A percentile compares a stretch with the other conserved stretches of the same genome.
phyloP scores from a whole-genome alignment of 1,140 invertebrate genomes.

The Delia radicum region DNA sequence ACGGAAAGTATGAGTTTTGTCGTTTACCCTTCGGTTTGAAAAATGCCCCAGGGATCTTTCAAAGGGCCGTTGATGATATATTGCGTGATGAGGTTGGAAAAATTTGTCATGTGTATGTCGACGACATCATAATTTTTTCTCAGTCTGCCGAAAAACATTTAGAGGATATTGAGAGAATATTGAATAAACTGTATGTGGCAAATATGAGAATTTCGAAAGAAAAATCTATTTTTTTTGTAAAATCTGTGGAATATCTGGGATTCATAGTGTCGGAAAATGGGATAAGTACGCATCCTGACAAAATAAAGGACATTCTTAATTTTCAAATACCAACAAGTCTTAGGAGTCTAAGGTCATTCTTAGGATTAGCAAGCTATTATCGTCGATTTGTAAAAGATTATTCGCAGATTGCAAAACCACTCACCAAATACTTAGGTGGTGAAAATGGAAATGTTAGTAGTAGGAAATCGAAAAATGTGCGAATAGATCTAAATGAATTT shows the following conservation, averaged over 20 bases:
- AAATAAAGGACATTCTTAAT: slow-evolving; percentile 32
- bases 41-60: slow-evolving; percentile 27
- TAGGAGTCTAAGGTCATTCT: background rate
- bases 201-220: slow-evolving; percentile 5
- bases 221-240: slow-evolving; percentile 52
- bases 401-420: background rate
- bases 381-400: background rate
- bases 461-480: background rate
- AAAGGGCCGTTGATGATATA: slow-evolving; percentile 17
- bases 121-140: slow-evolving; percentile 28
- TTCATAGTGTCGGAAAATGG: slow-evolving; percentile 10
- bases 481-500: background rate
- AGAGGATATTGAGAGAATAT: background rate
- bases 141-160: background rate
- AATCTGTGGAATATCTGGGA: slow-evolving; percentile 33
- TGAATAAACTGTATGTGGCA: background rate
- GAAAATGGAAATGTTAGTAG: background rate
- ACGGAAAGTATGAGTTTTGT: background rate
- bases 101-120: slow-evolving; percentile 26
- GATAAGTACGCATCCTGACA: slow-evolving; percentile 30
- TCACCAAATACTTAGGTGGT: background rate
- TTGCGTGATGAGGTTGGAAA: slow-evolving; percentile 22
- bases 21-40: background rate
- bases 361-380: background rate
- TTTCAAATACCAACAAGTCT: slow-evolving; percentile 24